These are phyloP conservation scores for Asarcornis scutulata DNA, from an alignment of 2,113 vertebrate species.

Conservation along the genomic window DNA sequence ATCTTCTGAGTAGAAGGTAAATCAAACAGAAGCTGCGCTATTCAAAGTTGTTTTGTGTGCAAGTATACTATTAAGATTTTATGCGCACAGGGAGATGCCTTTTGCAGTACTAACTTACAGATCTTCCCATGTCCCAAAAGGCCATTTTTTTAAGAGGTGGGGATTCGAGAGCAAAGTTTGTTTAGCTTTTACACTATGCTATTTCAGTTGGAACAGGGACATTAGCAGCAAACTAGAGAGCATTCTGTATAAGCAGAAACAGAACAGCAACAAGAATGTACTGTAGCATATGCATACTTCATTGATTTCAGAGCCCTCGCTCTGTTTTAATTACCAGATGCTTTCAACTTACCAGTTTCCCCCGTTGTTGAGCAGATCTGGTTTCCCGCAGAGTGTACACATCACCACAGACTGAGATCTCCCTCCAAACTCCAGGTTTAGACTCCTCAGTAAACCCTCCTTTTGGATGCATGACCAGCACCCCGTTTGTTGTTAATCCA, in stretches of 20 bases:
- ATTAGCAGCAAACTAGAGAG: not conserved
- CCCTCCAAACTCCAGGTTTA: constrained; percentile 93
- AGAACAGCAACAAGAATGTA: not conserved
- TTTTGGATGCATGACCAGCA: constrained; percentile 96
- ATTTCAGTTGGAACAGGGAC: not conserved
- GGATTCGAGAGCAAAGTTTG: not conserved
- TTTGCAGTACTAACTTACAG: not conserved
- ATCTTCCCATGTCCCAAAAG: not conserved
- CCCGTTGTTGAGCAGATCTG: constrained; percentile 93
- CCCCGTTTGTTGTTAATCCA: constrained; percentile 95
- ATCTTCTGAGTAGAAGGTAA: not conserved
- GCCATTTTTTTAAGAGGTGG: not conserved
- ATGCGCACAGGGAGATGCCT: not conserved
- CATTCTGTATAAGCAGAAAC: not conserved
- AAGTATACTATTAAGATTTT: not conserved
- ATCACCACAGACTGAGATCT: constrained; percentile 97
- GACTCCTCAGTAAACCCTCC: constrained; percentile 97
- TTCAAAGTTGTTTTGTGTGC: not conserved
- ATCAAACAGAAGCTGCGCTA: not conserved
- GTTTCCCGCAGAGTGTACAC: constrained; percentile 97
- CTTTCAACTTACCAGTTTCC: constrained; percentile 89
- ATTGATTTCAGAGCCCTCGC: not conserved
- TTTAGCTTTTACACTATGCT: not conserved
- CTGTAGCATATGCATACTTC: not conserved
- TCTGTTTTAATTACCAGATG: not conserved